Percentiles rank a stretch among this genome's conserved stretches.
These are phyloP conservation scores for Corydoras sp. DNA, from an alignment of 2,113 vertebrate genomes.

Conservation along the genomic window DNA sequence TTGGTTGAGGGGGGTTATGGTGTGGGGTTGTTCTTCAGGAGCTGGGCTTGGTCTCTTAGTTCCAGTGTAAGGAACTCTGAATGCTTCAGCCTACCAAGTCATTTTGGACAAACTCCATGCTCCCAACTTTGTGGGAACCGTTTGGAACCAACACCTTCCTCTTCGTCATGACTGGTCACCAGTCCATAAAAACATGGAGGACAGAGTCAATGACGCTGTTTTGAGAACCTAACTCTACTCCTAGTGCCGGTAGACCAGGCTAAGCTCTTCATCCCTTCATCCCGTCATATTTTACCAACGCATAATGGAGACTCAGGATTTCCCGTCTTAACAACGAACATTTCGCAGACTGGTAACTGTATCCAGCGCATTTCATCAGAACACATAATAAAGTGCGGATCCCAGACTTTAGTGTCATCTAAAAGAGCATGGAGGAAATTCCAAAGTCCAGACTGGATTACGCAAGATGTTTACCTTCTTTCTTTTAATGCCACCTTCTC, in stretches of 20 bases:
- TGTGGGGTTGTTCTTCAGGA: too few relatives aligned
- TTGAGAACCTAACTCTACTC: slow-evolving; percentile 25
- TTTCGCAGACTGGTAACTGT: background rate
- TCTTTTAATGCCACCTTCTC: background rate
- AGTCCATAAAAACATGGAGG: too few relatives aligned
- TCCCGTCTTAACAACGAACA: slow-evolving; percentile 13
- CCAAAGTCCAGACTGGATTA: background rate
- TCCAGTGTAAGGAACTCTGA: too few relatives aligned
- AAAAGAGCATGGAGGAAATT: background rate
- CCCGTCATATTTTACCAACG: slow-evolving; percentile 19
- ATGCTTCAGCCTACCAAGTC: too few relatives aligned
- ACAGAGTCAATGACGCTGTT: too few relatives aligned
- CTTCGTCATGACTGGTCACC: too few relatives aligned
- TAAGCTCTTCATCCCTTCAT: slow-evolving; percentile 8
- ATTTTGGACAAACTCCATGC: too few relatives aligned
- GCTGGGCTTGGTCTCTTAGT: too few relatives aligned
- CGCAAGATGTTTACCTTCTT: background rate
- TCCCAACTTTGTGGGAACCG: too few relatives aligned
- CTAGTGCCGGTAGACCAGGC: slow-evolving; percentile 8
- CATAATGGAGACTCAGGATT: background rate
- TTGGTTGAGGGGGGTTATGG: too few relatives aligned
- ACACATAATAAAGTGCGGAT: background rate
- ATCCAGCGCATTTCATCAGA: background rate
- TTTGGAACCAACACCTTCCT: too few relatives aligned
- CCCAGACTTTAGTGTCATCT: background rate